Conservation (phyloP, 2,113 vertebrate genomes). For the Grammomys surdaster region DNA sequence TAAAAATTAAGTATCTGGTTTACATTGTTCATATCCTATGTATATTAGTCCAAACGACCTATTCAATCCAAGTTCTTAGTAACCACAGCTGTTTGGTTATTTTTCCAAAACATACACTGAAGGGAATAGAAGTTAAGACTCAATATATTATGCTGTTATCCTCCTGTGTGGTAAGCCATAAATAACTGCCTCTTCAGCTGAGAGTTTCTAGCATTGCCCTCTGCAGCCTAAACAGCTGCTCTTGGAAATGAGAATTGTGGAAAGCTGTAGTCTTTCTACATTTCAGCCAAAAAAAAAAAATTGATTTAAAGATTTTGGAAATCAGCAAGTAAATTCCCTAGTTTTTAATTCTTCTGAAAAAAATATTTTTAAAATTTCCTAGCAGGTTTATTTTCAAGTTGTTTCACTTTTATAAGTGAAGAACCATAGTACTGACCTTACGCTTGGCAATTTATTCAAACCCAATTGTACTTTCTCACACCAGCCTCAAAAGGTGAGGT, state of each 20-base stretch:
- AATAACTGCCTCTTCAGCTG: slow-evolving; percentile 74
- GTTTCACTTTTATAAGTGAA: slow-evolving; percentile 80
- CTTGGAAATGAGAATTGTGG: slow-evolving; percentile 84
- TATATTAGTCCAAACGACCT: not conserved
- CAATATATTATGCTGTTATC: slow-evolving; percentile 77
- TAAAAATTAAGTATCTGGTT: not conserved
- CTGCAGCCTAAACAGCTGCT: slow-evolving; percentile 84
- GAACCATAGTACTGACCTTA: slow-evolving; percentile 66
- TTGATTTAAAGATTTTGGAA: slow-evolving; percentile 76
- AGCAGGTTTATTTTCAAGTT: slow-evolving; percentile 71
- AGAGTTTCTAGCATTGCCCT: slow-evolving; percentile 77
- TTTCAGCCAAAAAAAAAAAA: slow-evolving; percentile 81
- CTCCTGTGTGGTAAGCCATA: slow-evolving; percentile 79
- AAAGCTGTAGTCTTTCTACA: slow-evolving; percentile 78
- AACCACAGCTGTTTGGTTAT: slow-evolving; percentile 77
- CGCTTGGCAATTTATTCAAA: not conserved
- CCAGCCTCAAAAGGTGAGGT: not conserved
- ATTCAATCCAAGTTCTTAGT: slow-evolving; percentile 61
- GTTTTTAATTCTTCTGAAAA: slow-evolving; percentile 57
- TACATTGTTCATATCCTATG: not conserved
- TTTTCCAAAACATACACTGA: slow-evolving; percentile 70
- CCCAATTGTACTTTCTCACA: not conserved
- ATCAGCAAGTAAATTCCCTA: slow-evolving; percentile 76
- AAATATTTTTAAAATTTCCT: slow-evolving; percentile 51
- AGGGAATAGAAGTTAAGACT: slow-evolving; percentile 69